Evolutionary conservation across 2,797 vertebrate species (phyloP).

Genomic region (Fundulus diaphanus): DNA sequence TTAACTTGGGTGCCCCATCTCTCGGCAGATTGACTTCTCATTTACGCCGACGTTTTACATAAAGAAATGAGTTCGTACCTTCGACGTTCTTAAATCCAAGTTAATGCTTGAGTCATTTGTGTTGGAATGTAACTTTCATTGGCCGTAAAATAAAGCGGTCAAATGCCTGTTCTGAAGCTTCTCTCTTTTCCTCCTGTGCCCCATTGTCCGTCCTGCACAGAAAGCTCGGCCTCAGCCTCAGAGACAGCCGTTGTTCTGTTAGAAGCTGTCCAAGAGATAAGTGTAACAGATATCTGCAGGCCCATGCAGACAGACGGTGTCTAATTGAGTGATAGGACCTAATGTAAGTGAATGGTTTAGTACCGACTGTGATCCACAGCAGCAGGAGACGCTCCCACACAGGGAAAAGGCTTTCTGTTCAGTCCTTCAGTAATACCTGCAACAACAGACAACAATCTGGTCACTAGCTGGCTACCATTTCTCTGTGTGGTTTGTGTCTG

Average conservation of each 20-base stretch:
- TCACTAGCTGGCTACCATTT: slow-evolving; percentile 46
- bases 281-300: slow-evolving; percentile 66
- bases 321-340: slow-evolving; percentile 70
- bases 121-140: background rate
- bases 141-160: background rate
- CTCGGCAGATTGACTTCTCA: slow-evolving; percentile 16
- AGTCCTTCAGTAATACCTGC: slow-evolving; percentile 52
- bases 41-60: slow-evolving; percentile 7
- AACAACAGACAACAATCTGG: slow-evolving; percentile 55
- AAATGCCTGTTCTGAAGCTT: slow-evolving; percentile 6
- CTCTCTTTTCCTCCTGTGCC: background rate
- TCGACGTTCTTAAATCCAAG: background rate
- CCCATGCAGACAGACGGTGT: slow-evolving; percentile 55
- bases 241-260: slow-evolving; percentile 65
- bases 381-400: slow-evolving; percentile 41
- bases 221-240: slow-evolving; percentile 38
- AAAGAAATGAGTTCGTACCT: background rate
- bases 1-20: slow-evolving; percentile 22
- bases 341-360: slow-evolving; percentile 65
- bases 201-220: slow-evolving; percentile 7
- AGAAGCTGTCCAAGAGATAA: slow-evolving; percentile 63
- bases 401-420: slow-evolving; percentile 49
- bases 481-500: slow-evolving; percentile 13
- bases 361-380: slow-evolving; percentile 52
- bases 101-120: slow-evolving; percentile 5